Percentiles rank a stretch among this genome's conserved stretches.
These are phyloP conservation scores for Acanthurus leucopareius DNA, from an alignment of 2,797 vertebrate species.

Conservation along the genomic window DNA sequence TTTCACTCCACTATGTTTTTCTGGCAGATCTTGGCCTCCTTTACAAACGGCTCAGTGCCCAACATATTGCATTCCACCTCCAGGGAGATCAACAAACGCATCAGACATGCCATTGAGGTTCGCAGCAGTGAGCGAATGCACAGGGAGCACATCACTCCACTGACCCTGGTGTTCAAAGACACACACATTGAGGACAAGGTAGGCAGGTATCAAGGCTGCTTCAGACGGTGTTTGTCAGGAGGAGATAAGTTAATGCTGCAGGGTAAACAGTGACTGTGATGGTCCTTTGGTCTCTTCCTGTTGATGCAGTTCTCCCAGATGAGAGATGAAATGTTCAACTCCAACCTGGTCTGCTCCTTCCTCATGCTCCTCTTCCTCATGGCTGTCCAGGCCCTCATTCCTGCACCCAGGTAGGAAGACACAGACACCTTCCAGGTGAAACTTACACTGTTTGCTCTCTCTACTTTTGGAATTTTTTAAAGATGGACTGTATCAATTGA, in stretches of 20 bases:
- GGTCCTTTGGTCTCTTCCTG: neutral
- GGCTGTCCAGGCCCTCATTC: slow-evolving; percentile 80
- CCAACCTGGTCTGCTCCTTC: slow-evolving; percentile 87
- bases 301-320: slow-evolving; percentile 84
- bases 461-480: too few relatives aligned
- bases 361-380: slow-evolving; percentile 86
- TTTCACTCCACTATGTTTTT: neutral
- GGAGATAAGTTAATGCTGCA: neutral
- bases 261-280: neutral
- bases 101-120: slow-evolving; percentile 84
- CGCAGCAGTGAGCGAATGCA: slow-evolving; percentile 86
- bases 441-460: too few relatives aligned
- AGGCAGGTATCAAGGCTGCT: neutral
- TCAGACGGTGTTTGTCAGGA: neutral
- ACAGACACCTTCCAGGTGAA: too few relatives aligned
- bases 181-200: slow-evolving; percentile 85
- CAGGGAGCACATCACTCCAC: slow-evolving; percentile 81
- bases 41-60: slow-evolving; percentile 81
- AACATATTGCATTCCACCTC: slow-evolving; percentile 72
- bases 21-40: slow-evolving; percentile 84
- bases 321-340: slow-evolving; percentile 89
- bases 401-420: slow-evolving; percentile 76
- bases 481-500: too few relatives aligned
- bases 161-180: slow-evolving; percentile 86
- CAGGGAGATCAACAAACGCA: slow-evolving; percentile 85